A percentile compares a stretch with the other conserved stretches of the same genome.
phyloP scores from a whole-genome alignment of 2,888 invertebrate species.

The Agrilus mali region DNA sequence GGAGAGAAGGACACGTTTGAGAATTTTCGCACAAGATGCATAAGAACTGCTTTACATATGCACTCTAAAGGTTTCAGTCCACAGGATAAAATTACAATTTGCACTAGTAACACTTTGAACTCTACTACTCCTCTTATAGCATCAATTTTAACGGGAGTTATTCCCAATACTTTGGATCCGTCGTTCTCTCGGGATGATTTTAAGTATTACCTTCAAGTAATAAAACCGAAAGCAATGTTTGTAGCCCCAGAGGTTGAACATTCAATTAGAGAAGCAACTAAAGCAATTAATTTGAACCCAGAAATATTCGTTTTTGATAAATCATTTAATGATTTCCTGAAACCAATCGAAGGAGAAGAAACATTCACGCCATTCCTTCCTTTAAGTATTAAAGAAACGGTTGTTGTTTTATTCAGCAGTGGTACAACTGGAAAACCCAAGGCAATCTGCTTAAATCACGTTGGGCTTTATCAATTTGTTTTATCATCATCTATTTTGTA shows the following conservation, averaged over 20 bases:
- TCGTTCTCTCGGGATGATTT: conserved; percentile 16
- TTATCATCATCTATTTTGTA: too few species aligned
- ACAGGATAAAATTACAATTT: conserved; percentile 36
- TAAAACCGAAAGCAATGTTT: conserved; percentile 10
- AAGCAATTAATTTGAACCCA: conserved; percentile 7
- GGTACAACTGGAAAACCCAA: conserved; percentile 30
- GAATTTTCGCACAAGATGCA: conserved; percentile 15
- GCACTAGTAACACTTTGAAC: conserved; percentile 36
- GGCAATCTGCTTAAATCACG: conserved; percentile 24
- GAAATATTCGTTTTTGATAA: conserved; percentile 16
- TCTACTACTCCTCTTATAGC: conserved; percentile 36
- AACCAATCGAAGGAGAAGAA: conserved; percentile 11
- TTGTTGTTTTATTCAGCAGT: conserved; percentile 24
- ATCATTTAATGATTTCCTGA: conserved; percentile 12
- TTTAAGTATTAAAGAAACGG: conserved; percentile 15
- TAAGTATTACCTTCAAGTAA: conserved; percentile 16
- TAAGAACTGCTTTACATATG: conserved; percentile 13
- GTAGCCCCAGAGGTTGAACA: conserved; percentile 6
- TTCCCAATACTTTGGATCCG: conserved; percentile 21
- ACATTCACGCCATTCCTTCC: conserved; percentile 15
- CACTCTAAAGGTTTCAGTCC: conserved; percentile 24
- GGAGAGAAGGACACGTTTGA: conserved; percentile 26
- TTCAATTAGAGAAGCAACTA: conserved; percentile 11
- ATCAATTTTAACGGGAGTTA: conserved; percentile 33
- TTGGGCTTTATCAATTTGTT: conserved; percentile 2